phyloP scores from a whole-genome alignment of 2,888 invertebrate genomes.

The Mesorhabditis spiculigera region DNA sequence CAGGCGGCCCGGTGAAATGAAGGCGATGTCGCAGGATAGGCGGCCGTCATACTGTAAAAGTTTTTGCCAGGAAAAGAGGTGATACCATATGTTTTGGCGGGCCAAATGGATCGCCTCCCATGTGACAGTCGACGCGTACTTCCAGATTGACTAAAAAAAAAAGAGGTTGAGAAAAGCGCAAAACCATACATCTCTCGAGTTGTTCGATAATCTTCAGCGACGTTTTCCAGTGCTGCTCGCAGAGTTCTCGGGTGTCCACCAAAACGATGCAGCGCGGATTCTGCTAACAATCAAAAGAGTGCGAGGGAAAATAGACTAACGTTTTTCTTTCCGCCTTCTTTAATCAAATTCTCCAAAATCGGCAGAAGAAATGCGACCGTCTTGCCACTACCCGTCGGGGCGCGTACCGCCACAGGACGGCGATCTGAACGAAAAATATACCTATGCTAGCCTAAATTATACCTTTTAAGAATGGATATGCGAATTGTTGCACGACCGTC shows the following conservation, averaged over 20 bases:
- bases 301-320: not conserved
- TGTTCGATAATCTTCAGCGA: not conserved
- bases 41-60: not conserved
- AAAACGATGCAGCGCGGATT: constrained; percentile 6
- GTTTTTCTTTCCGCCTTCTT: not conserved
- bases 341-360: not conserved
- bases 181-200: not conserved
- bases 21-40: not conserved
- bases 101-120: not conserved
- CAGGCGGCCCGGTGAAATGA: not conserved
- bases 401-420: not conserved
- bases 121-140: not conserved
- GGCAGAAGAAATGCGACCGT: constrained; percentile 6
- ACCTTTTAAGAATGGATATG: not conserved
- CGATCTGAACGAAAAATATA: constrained; percentile 2
- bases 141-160: not conserved
- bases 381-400: constrained; percentile 3
- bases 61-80: no score
- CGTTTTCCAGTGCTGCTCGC: constrained; percentile 1
- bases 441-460: not conserved
- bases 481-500: constrained; percentile 1
- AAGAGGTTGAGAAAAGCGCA: no score
- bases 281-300: not conserved
- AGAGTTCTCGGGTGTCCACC: not conserved
- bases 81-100: no score